Evolutionary conservation across 2,888 invertebrate genomes (phyloP).

Genomic region (Brassicogethes aeneus): DNA sequence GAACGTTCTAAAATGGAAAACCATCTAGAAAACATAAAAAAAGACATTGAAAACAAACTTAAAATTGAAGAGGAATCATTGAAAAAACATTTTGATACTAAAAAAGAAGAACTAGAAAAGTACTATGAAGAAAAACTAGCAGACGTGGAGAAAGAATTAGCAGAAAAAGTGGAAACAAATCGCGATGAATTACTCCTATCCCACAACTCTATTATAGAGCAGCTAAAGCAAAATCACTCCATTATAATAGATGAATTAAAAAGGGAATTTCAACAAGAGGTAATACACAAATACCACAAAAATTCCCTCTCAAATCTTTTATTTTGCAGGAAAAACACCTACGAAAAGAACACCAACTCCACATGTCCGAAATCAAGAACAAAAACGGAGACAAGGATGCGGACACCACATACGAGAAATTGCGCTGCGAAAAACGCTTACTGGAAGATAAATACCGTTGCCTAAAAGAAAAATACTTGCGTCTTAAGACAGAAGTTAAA

Average conservation of each 20-base stretch:
- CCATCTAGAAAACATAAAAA: slow-evolving; percentile 41
- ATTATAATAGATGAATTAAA: slow-evolving; percentile 52
- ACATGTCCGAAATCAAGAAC: slow-evolving; percentile 54
- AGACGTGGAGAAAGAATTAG: slow-evolving; percentile 46
- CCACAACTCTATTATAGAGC: slow-evolving; percentile 47
- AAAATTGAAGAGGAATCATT: slow-evolving; percentile 33
- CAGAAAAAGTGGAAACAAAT: slow-evolving; percentile 38
- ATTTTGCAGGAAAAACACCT: slow-evolving; percentile 53
- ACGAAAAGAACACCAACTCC: slow-evolving; percentile 57
- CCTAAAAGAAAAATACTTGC: slow-evolving; percentile 72
- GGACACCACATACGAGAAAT: slow-evolving; percentile 50
- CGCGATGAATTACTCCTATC: slow-evolving; percentile 46
- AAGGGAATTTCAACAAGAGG: slow-evolving; percentile 57
- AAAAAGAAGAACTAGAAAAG: slow-evolving; percentile 40
- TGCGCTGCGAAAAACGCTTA: slow-evolving; percentile 60
- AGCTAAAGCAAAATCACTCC: slow-evolving; percentile 49
- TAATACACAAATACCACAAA: slow-evolving; percentile 23
- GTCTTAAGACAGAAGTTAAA: slow-evolving; percentile 72
- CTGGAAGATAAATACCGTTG: slow-evolving; percentile 71
- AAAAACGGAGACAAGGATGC: slow-evolving; percentile 45
- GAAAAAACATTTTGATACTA: slow-evolving; percentile 29
- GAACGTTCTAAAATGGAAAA: slow-evolving; percentile 38
- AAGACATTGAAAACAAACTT: slow-evolving; percentile 33
- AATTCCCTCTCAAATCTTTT: slow-evolving; percentile 3
- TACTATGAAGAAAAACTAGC: slow-evolving; percentile 45